Conservation (phyloP, 2,113 vertebrate species). For the Hippocampus mohnikei region DNA sequence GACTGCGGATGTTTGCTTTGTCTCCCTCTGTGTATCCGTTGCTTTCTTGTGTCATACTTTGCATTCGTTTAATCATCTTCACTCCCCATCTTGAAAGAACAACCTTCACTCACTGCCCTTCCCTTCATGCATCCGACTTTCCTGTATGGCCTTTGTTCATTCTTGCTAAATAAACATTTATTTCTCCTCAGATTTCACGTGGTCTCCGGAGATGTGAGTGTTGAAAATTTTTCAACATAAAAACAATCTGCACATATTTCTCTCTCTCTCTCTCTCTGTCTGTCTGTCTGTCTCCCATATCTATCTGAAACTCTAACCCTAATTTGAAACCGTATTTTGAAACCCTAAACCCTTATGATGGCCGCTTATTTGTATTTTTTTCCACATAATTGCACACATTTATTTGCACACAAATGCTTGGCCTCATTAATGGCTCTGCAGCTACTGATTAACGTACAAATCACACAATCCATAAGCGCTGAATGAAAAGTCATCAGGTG, state of each 20-base stretch:
- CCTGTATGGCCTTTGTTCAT: conserved; percentile 17
- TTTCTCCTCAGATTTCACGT: not conserved
- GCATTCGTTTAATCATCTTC: conserved; percentile 9
- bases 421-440: not conserved
- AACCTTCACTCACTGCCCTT: not conserved
- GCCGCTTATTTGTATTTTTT: too few species aligned
- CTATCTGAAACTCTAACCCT: too few species aligned
- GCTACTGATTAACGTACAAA: not conserved
- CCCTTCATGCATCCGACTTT: not conserved
- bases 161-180: not conserved
- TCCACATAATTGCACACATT: not conserved
- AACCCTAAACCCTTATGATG: too few species aligned
- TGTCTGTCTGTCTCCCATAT: too few species aligned
- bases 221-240: too few species aligned
- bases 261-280: too few species aligned
- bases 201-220: not conserved
- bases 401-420: too few species aligned
- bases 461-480: too few species aligned
- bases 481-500: not conserved
- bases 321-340: too few species aligned
- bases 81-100: conserved; percentile 16
- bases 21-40: conserved; percentile 39
- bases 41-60: conserved; percentile 28
- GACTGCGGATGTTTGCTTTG: conserved; percentile 53
- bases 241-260: too few species aligned